Evolutionary conservation across 2,797 vertebrate genomes (phyloP), one percentile per base, ranked within the genome.

Genomic region (Lithobates sylvaticus): DNA sequence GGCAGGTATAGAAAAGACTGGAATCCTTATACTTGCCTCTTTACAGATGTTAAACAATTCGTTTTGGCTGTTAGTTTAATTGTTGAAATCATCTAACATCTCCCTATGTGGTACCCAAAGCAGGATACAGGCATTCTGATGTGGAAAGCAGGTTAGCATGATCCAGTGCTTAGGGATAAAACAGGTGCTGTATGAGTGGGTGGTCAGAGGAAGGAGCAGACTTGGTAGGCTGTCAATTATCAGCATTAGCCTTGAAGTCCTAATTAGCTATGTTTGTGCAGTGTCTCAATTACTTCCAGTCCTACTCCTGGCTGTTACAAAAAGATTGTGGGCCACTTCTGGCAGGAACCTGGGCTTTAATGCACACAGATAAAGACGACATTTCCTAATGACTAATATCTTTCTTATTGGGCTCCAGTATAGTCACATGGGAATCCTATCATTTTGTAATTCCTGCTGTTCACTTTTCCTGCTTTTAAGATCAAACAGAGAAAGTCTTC

Each of bases 211-310:
- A 81, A 44, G 73, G 84, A 76, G 78, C 34, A 86, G 47, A 54
- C 64, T 36, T 44, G 36, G 68, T 69, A 73, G 47, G 64, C 61
- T 61, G 44, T 81, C 78, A 76, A 71, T 81, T 81, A 81, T 81
- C 67, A 76, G 71, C 78, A 81, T 86, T 86, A 81, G 78, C 78
- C 84, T 86, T 86, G 61, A 86, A 86, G 85, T 77, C 23, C 73
- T 86, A 83, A 86, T 86, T 82, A 82, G 50, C 50, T 42, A 36
- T 86, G 73, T 86, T 86, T 76, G 74, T 76, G 75, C 36, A 64
- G 50, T 77, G 79, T 82, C 85, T 78, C 74, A 71, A 82, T 82
- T 82, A 86, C 85, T 86, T 86, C 79, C 85, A 86, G 65, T 78
- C 70, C 36, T 82, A 50, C 79, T 82, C 50, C 76, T 86, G 85